Evolutionary conservation across 2,113 vertebrate species (phyloP).

Genomic region (Oreotrochilus melanogaster): DNA sequence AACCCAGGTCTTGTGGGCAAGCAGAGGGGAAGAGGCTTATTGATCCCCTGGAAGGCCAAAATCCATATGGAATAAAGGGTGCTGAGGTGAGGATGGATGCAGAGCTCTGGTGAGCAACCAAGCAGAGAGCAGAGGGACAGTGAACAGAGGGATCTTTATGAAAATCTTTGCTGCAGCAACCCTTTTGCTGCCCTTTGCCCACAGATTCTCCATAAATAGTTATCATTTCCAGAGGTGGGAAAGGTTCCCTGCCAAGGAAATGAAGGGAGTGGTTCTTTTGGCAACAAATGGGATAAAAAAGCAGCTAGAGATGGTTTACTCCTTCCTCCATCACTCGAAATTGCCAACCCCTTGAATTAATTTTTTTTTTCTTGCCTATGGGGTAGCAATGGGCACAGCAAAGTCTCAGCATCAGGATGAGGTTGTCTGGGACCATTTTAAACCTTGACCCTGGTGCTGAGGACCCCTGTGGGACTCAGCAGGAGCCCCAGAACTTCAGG

Average conservation of each 20-base stretch:
- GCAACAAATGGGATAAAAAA: background rate
- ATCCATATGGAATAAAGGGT: background rate
- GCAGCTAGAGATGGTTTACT: background rate
- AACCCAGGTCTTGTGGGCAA: fast-evolving
- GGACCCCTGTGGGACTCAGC: background rate
- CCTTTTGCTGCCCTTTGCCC: background rate
- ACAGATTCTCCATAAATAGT: slow-evolving; percentile 39
- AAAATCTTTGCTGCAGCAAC: background rate
- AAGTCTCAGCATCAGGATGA: background rate
- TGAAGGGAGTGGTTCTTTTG: slow-evolving; percentile 44
- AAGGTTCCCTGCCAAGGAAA: background rate
- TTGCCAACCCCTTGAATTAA: background rate
- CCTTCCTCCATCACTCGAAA: background rate
- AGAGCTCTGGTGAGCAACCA: background rate
- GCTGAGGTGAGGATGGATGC: background rate
- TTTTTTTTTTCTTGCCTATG: background rate
- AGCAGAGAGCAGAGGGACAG: background rate
- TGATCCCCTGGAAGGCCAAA: background rate
- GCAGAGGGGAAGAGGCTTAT: fast-evolving
- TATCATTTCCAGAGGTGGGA: background rate
- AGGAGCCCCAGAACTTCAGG: slow-evolving; percentile 4
- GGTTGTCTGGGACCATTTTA: background rate
- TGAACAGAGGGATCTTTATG: slow-evolving; percentile 32
- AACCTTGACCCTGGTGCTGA: background rate
- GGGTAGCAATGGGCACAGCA: background rate